These are phyloP conservation scores for Mamestra brassicae DNA, from an alignment of 2,888 invertebrate genomes.

Conservation along the genomic window DNA sequence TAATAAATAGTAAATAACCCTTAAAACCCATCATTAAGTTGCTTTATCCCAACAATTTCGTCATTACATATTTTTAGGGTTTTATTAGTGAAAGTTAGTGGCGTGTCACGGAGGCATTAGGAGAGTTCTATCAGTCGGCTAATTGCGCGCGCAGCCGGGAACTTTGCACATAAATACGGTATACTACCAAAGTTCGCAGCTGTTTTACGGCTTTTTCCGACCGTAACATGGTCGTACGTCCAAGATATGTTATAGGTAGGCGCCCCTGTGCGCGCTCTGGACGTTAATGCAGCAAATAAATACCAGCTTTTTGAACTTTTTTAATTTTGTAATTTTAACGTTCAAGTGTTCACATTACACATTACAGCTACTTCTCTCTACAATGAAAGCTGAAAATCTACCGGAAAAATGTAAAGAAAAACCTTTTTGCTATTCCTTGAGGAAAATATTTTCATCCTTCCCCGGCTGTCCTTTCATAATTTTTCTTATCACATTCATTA, in stretches of 20 bases:
- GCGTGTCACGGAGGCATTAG: slow-evolving; percentile 61
- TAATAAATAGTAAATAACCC: neutral
- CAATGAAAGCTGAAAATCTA: neutral
- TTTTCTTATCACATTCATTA: slow-evolving; percentile 55
- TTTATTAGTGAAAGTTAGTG: slow-evolving; percentile 50
- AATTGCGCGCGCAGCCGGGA: slow-evolving; percentile 57
- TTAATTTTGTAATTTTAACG: slow-evolving; percentile 13
- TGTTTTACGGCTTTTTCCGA: slow-evolving; percentile 50
- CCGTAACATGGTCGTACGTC: slow-evolving; percentile 39
- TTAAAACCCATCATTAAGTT: neutral
- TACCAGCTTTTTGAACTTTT: slow-evolving; percentile 25
- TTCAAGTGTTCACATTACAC: neutral
- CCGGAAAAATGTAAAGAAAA: slow-evolving; percentile 17
- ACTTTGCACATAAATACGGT: slow-evolving; percentile 65
- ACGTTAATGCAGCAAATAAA: slow-evolving; percentile 29
- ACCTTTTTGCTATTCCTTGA: neutral
- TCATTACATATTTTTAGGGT: slow-evolving; percentile 38
- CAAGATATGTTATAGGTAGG: slow-evolving; percentile 31
- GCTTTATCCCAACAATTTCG: slow-evolving; percentile 21
- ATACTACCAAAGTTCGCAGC: slow-evolving; percentile 60
- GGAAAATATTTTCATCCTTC: slow-evolving; percentile 34
- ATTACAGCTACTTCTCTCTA: neutral
- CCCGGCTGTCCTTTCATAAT: slow-evolving; percentile 36
- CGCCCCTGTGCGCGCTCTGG: neutral
- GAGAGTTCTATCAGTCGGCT: slow-evolving; percentile 56